Evolutionary conservation across 2,797 vertebrate species (phyloP), one percentile per base, ranked within the genome.

Genomic region (Zenarchopterus dispar): DNA sequence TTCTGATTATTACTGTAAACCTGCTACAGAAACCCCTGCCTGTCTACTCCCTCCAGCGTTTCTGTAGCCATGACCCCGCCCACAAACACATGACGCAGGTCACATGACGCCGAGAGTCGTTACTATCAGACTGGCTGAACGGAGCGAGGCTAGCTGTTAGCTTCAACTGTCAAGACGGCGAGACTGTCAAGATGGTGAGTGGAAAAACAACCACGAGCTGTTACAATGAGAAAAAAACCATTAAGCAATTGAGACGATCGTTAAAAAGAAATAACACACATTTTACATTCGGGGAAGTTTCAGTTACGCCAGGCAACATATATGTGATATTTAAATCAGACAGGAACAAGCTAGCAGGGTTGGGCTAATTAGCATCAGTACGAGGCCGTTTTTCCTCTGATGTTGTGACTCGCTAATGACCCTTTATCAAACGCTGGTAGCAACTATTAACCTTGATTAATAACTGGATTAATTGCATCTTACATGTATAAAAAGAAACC

Each of bases 151-250:
- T 90, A 90, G 59, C 84, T 76, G 80, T 80, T 89, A 91, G 90
- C 88, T 88, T 84, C 80, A 73, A 84, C 80, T 86, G 80, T 82
- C 67, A 47, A 75, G 49, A 86, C 85, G 76, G 91, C 85, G 84
- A 92, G 33, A 36, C 33, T 36, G 33, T 36, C 33, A 36, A 36
- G 54, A 93, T 94, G 93, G 93, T 94, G 80, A 92, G 91, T 91
- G 56, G 33, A 15, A 71, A 70, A 66, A 56, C 44, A 36, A 6
- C 0, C 44, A 21, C 2, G 11, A 19, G 17, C 48, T 42, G 11
- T 16, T 6, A 8, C 17, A 31, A 47, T 23, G 8, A 36, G 13
- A 36, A 36, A 33, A 33, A 26, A 26, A 26, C 24, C 24, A n/a
- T n/a, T n/a, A n/a, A 33, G 33, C 9, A 13, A 36, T 11, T 2